These are phyloP conservation scores for Philypnodon macrostomus DNA, from an alignment of 2,797 vertebrate species.

Conservation along the genomic window DNA sequence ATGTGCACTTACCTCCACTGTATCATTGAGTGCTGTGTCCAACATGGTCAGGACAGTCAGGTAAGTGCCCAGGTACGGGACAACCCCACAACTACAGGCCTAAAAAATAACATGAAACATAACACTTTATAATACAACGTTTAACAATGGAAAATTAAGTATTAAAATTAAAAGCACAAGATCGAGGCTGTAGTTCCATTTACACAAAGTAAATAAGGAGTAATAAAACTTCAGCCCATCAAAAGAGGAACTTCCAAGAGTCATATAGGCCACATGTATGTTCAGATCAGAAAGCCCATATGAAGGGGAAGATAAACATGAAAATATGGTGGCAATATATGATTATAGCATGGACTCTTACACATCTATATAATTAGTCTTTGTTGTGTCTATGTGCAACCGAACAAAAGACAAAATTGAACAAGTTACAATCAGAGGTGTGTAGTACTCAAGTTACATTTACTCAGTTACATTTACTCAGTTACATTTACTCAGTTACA, in stretches of 20 bases:
- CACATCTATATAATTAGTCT: no score
- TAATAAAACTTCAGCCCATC: no score
- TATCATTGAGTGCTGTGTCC: conserved; percentile 86
- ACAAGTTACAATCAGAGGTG: no score
- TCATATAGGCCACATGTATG: background rate
- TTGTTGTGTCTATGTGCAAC: no score
- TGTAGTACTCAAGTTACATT: no score
- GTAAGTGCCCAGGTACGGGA: conserved; percentile 90
- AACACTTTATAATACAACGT: conserved; percentile 1
- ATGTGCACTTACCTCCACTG: conserved; percentile 72
- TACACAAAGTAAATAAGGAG: conserved; percentile 9
- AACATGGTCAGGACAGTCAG: conserved; percentile 89
- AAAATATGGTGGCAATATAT: conserved; percentile 3
- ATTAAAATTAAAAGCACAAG: no score
- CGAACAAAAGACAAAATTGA: no score
- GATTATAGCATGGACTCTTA: no score
- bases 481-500: no score
- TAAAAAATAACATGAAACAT: conserved; percentile 30
- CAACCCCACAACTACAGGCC: conserved; percentile 63
- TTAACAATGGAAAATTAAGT: no score
- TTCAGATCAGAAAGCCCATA: background rate
- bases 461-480: no score
- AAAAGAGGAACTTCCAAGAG: background rate
- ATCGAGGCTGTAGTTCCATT: no score
- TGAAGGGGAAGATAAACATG: conserved; percentile 27